phyloP scores from a whole-genome alignment of 2,797 vertebrate species.

The Periparus ater region DNA sequence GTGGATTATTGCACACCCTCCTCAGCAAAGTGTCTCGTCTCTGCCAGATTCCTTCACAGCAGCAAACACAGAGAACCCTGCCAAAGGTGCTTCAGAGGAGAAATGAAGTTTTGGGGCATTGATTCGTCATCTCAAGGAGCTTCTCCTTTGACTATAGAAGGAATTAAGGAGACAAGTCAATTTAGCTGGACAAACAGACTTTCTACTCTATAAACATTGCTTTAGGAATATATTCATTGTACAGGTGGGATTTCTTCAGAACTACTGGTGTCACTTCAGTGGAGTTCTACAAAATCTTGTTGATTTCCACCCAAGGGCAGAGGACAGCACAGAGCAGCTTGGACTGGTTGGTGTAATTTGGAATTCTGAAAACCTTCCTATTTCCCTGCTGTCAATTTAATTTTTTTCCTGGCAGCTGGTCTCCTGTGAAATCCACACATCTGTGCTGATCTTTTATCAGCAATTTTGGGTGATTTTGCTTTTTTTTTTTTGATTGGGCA shows the following conservation, averaged over 20 bases:
- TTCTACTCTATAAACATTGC: neutral
- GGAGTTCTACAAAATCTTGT: neutral
- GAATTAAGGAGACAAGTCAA: neutral
- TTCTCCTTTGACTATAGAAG: neutral
- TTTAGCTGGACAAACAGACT: neutral
- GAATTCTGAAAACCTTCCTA: neutral
- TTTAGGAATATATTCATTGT: neutral
- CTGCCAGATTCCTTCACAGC: neutral
- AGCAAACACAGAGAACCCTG: neutral
- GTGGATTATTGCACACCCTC: neutral
- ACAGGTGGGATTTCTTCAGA: neutral
- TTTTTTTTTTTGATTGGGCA: neutral
- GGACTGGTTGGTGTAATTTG: neutral
- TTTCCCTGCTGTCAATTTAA: neutral
- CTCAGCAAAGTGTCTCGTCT: neutral
- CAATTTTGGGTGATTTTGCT: rapidly evolving
- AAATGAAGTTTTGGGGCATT: neutral
- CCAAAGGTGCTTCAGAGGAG: neutral
- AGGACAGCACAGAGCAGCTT: neutral
- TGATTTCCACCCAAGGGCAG: neutral
- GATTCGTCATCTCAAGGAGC: neutral
- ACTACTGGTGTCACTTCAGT: neutral
- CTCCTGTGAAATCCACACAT: neutral
- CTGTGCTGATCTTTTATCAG: neutral
- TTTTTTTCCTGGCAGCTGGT: neutral